These are phyloP conservation scores for Notospermus geniculatus DNA, from an alignment of 1,140 invertebrate species.

Conservation along the genomic window DNA sequence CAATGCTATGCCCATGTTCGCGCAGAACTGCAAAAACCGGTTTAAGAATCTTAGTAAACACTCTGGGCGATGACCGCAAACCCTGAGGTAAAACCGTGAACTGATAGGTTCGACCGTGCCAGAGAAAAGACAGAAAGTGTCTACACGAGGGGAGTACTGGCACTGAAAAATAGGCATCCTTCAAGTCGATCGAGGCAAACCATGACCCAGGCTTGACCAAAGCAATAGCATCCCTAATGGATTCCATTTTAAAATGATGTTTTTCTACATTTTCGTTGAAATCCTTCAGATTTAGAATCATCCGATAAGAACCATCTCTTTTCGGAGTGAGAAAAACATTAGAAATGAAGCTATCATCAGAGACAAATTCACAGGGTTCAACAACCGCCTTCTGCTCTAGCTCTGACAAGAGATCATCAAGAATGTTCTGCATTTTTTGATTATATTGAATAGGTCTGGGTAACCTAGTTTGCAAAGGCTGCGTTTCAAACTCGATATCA, in stretches of 20 bases:
- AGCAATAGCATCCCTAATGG: background rate
- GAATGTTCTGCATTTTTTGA: no score
- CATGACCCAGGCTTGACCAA: slow-evolving; percentile 3
- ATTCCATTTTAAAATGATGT: slow-evolving; percentile 17
- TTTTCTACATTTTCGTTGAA: slow-evolving; percentile 9
- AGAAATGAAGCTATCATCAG: background rate
- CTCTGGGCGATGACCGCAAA: slow-evolving; percentile 13
- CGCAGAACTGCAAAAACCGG: slow-evolving; percentile 11
- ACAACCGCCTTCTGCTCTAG: background rate
- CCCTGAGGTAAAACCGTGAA: no score
- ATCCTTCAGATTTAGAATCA: slow-evolving; percentile 15
- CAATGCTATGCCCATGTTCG: background rate
- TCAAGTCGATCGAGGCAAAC: slow-evolving; percentile 7
- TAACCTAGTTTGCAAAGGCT: no score
- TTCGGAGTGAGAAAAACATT: background rate
- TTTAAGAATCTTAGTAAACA: slow-evolving; percentile 12
- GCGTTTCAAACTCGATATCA: no score
- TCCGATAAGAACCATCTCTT: slow-evolving; percentile 1
- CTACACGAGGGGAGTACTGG: background rate
- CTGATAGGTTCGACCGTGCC: background rate
- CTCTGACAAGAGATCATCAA: background rate
- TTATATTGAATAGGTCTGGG: no score
- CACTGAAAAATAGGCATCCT: slow-evolving; percentile 11
- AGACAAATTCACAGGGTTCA: background rate
- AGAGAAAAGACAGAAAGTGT: slow-evolving; percentile 9